A percentile compares a stretch with the other conserved stretches of the same genome.
Evolutionary conservation across 1,140 invertebrate genomes (phyloP).

Genomic region (Drosophila subpulchrella): DNA sequence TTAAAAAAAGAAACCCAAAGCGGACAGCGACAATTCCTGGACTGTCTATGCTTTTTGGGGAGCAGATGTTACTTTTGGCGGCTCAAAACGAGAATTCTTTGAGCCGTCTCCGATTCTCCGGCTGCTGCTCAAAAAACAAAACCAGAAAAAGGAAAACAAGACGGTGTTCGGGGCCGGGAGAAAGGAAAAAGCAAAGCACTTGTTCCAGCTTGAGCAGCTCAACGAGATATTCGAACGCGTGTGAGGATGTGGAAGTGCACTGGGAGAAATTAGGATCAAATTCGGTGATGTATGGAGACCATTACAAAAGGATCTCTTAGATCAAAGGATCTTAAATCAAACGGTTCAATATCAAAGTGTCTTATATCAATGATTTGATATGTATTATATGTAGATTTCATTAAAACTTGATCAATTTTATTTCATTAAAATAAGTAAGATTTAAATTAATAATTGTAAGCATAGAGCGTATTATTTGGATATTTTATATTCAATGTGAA

Average conservation of each 20-base stretch:
- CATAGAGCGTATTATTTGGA: too few species aligned
- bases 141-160: conserved; percentile 41
- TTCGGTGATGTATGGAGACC: too few species aligned
- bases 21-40: conserved; percentile 61
- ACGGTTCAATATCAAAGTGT: too few species aligned
- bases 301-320: too few species aligned
- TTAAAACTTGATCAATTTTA: too few species aligned
- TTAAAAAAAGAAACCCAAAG: conserved; percentile 14
- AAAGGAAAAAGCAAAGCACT: conserved; percentile 73
- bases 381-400: too few species aligned
- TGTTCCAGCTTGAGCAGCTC: conserved; percentile 66
- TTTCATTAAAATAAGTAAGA: too few species aligned
- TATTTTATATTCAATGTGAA: too few species aligned
- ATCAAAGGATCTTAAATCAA: too few species aligned
- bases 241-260: conserved; percentile 19
- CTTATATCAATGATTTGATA: too few species aligned
- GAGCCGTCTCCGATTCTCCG: conserved; percentile 44
- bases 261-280: conserved; percentile 5
- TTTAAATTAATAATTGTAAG: too few species aligned
- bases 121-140: conserved; percentile 55
- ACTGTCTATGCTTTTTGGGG: conserved; percentile 67
- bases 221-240: conserved; percentile 43
- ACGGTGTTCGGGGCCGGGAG: conserved; percentile 4
- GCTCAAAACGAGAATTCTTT: conserved; percentile 73
- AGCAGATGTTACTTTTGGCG: conserved; percentile 76